A percentile compares a stretch with the other conserved stretches of the same genome.
phyloP scores from a whole-genome alignment of 2,888 invertebrate species.

The Tetrapedia diversipes region DNA sequence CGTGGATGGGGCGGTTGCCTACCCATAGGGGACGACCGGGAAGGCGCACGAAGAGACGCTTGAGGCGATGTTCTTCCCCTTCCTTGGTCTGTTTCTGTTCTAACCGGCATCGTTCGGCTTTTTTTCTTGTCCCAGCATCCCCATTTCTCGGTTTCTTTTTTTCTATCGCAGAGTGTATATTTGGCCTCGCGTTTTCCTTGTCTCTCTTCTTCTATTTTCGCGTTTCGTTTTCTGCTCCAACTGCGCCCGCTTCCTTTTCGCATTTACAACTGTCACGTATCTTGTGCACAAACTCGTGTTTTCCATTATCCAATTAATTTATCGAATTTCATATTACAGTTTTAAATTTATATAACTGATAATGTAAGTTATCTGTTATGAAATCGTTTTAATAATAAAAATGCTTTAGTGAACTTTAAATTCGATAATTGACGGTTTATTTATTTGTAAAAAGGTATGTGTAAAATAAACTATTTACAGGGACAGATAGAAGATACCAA shows the following conservation, averaged over 20 bases:
- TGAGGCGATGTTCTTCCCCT: slow-evolving; percentile 58
- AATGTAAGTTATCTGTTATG: too few species aligned
- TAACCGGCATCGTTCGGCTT: slow-evolving; percentile 37
- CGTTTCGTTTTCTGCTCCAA: slow-evolving; percentile 4
- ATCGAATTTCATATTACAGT: too few species aligned
- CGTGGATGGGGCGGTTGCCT: slow-evolving; percentile 22
- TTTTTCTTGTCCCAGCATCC: slow-evolving; percentile 1
- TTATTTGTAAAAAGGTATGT: too few species aligned
- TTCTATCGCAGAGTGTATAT: slow-evolving; percentile 30
- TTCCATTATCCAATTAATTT: slow-evolving; percentile 1
- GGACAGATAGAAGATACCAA: too few species aligned
- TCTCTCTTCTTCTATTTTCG: slow-evolving; percentile 1
- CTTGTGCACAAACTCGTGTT: slow-evolving; percentile 13
- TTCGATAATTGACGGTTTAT: too few species aligned
- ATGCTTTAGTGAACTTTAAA: too few species aligned
- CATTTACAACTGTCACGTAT: slow-evolving; percentile 6
- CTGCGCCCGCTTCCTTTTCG: neutral
- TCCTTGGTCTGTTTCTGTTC: slow-evolving; percentile 41
- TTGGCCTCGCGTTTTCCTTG: slow-evolving; percentile 20
- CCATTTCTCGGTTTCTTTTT: slow-evolving; percentile 11
- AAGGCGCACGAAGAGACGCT: slow-evolving; percentile 65
- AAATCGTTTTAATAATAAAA: too few species aligned
- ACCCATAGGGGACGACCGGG: slow-evolving; percentile 37
- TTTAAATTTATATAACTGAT: too few species aligned
- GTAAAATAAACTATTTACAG: too few species aligned